phyloP scores from a whole-genome alignment of 2,888 invertebrate species.

The Cartodere bifasciata region DNA sequence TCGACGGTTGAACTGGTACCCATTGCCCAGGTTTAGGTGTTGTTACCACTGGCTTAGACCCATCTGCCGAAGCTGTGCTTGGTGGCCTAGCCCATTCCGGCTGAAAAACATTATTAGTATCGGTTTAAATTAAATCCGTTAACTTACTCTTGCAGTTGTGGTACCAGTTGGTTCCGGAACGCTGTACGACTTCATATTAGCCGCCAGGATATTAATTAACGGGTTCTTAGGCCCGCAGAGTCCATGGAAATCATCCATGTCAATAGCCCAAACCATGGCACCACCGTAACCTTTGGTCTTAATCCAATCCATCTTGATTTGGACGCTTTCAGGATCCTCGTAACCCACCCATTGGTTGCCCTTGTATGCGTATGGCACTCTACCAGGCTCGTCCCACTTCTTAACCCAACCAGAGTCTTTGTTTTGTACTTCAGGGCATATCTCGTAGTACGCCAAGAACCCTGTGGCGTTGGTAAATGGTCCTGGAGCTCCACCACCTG shows the following conservation, averaged over 20 bases:
- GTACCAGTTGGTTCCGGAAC: conserved; percentile 55
- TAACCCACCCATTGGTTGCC: conserved; percentile 89
- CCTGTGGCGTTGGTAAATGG: conserved; percentile 79
- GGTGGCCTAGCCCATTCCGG: conserved; percentile 75
- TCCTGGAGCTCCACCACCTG: conserved; percentile 75
- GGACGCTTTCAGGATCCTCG: conserved; percentile 66
- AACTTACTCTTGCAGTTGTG: conserved; percentile 55
- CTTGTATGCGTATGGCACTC: conserved; percentile 75
- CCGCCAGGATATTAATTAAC: conserved; percentile 57
- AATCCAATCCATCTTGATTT: conserved; percentile 84
- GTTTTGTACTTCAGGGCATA: conserved; percentile 62
- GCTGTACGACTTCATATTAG: conserved; percentile 55
- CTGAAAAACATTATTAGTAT: conserved; percentile 34
- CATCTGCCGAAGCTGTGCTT: conserved; percentile 43
- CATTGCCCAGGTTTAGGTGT: conserved; percentile 25
- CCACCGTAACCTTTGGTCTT: conserved; percentile 72
- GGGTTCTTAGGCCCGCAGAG: conserved; percentile 68
- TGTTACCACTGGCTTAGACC: conserved; percentile 20
- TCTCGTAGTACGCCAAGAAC: conserved; percentile 81
- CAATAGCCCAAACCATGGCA: conserved; percentile 87
- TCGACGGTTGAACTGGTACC: conserved; percentile 18
- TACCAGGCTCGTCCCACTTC: conserved; percentile 72
- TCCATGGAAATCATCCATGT: conserved; percentile 83
- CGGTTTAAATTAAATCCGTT: conserved; percentile 2
- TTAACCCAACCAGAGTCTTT: conserved; percentile 65